Percentiles rank a stretch among this genome's conserved stretches.
Conservation (phyloP, 2,113 vertebrate genomes). For the Bucco capensis region DNA sequence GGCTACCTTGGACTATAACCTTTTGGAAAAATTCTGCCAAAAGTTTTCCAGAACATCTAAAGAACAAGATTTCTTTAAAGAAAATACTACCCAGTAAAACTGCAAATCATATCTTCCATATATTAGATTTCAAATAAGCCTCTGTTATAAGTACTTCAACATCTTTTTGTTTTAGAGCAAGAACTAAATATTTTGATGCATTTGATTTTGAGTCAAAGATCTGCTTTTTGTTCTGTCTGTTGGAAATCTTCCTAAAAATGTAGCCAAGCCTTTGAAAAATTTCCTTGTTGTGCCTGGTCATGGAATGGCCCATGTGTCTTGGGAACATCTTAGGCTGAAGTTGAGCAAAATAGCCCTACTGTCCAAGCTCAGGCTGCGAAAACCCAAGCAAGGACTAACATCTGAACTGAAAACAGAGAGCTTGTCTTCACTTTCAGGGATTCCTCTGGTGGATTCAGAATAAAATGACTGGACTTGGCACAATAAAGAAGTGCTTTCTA, state of each 20-base stretch:
- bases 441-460: neutral
- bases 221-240: neutral
- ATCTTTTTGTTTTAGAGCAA: neutral
- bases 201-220: neutral
- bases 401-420: neutral
- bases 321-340: neutral
- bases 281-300: neutral
- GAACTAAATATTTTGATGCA: neutral
- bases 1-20: neutral
- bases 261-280: neutral
- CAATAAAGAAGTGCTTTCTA: neutral
- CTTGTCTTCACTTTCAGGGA: neutral
- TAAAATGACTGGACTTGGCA: neutral
- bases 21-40: neutral
- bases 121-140: neutral
- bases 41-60: neutral
- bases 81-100: neutral
- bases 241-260: neutral
- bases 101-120: neutral
- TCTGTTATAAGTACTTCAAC: neutral
- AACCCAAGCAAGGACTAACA: neutral
- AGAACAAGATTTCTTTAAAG: neutral
- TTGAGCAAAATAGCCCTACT: neutral
- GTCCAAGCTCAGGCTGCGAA: neutral
- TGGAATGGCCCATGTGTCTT: accelerated